Evolutionary conservation across 30 jellyfish, hydroid and myxozoan species (phyloP).

Genomic region (Phacellophora camtschatica): DNA sequence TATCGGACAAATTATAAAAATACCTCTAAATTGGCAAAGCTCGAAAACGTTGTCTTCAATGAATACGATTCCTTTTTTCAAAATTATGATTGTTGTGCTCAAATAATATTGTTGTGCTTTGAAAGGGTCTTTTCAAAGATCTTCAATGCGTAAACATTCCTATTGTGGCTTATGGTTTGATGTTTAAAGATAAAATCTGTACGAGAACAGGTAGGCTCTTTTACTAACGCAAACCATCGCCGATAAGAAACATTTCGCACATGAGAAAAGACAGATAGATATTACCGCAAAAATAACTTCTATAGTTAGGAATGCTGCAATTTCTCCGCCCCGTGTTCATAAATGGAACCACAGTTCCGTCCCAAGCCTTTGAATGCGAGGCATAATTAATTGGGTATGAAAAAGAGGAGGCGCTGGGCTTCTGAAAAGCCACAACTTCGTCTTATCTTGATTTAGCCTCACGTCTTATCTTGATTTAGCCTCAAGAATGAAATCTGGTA

Average conservation of each 20-base stretch:
- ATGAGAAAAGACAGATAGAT: neutral
- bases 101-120: no score
- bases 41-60: no score
- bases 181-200: neutral
- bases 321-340: constrained; percentile 53
- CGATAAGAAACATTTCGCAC: neutral
- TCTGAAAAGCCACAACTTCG: neutral
- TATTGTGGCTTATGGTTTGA: no score
- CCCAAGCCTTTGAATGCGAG: neutral
- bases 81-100: no score
- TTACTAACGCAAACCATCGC: neutral
- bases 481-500: no score
- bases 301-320: constrained; percentile 17
- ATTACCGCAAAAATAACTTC: constrained; percentile 43
- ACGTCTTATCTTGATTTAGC: no score
- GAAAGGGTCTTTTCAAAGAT: no score
- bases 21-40: no score
- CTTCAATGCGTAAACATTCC: no score
- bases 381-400: constrained; percentile 31
- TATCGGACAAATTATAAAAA: no score
- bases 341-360: constrained; percentile 30
- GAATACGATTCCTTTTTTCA: no score
- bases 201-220: constrained; percentile 11
- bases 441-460: neutral
- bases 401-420: constrained; percentile 24